A percentile compares a stretch with the other conserved stretches of the same genome.
Evolutionary conservation across 1,140 invertebrate genomes (phyloP).

Genomic region (Parasteatoda tepidariorum): DNA sequence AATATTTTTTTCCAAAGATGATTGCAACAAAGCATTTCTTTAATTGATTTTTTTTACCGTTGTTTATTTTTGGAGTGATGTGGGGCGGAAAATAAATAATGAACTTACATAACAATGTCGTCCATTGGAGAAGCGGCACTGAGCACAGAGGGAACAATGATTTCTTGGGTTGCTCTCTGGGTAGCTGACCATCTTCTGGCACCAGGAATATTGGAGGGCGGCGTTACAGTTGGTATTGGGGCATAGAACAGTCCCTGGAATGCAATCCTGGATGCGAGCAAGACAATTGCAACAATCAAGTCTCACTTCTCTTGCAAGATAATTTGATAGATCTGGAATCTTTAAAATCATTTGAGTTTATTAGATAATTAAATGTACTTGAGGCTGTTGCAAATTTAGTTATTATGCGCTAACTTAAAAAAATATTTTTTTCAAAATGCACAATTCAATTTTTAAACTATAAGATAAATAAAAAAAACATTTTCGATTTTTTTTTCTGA

Average conservation of each 20-base stretch:
- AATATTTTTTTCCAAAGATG: no score
- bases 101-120: constrained; percentile 47
- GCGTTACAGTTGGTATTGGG: constrained; percentile 37
- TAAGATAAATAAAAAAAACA: no score
- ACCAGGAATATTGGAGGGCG: constrained; percentile 50
- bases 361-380: no score
- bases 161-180: constrained; percentile 48
- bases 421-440: no score
- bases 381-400: no score
- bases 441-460: no score
- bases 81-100: no score
- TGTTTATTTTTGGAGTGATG: no score
- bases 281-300: constrained; percentile 36
- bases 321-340: constrained; percentile 25
- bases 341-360: not conserved
- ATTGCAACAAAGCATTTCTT: no score
- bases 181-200: constrained; percentile 16
- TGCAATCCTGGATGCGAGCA: constrained; percentile 20
- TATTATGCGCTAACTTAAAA: no score
- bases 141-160: constrained; percentile 45
- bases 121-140: constrained; percentile 39
- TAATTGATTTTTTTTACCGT: no score
- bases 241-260: constrained; percentile 42
- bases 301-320: constrained; percentile 2
- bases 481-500: no score